A percentile compares a stretch with the other conserved stretches of the same genome.
These are phyloP conservation scores for Miniopterus natalensis DNA, from an alignment of 2,113 vertebrate genomes.

Conservation along the genomic window DNA sequence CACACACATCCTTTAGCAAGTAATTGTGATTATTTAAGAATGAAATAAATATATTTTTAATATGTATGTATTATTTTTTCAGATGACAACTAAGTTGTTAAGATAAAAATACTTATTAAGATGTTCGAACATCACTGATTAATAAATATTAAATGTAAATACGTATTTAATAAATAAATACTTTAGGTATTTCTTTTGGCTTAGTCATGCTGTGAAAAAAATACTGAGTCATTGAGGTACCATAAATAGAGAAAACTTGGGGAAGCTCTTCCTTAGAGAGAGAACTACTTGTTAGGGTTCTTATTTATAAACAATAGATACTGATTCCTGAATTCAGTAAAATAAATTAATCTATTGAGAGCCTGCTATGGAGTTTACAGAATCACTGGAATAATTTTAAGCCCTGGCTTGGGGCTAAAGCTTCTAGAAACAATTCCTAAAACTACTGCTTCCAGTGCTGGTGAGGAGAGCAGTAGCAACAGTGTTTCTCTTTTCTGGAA, in stretches of 20 bases:
- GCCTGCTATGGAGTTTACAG: background rate
- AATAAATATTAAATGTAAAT: background rate
- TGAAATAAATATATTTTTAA: background rate
- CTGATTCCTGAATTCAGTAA: background rate
- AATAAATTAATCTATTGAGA: background rate
- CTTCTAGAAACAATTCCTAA: background rate
- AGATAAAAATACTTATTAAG: background rate
- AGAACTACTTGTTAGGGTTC: background rate
- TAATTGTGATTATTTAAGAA: background rate
- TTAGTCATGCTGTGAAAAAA: background rate
- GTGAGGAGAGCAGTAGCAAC: background rate
- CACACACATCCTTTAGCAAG: rapidly evolving
- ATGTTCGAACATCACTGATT: background rate
- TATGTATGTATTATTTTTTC: background rate
- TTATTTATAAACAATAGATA: background rate
- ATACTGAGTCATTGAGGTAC: too few relatives aligned
- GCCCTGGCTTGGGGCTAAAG: background rate
- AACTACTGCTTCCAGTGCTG: background rate
- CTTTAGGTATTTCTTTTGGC: background rate
- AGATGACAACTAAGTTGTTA: background rate
- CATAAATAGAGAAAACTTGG: background rate
- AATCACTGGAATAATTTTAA: background rate
- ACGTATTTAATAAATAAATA: background rate
- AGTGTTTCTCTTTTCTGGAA: background rate
- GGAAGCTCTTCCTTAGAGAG: background rate